These are phyloP conservation scores for Luffia ferchaultella DNA, from an alignment of 2,888 invertebrate species.

Conservation along the genomic window DNA sequence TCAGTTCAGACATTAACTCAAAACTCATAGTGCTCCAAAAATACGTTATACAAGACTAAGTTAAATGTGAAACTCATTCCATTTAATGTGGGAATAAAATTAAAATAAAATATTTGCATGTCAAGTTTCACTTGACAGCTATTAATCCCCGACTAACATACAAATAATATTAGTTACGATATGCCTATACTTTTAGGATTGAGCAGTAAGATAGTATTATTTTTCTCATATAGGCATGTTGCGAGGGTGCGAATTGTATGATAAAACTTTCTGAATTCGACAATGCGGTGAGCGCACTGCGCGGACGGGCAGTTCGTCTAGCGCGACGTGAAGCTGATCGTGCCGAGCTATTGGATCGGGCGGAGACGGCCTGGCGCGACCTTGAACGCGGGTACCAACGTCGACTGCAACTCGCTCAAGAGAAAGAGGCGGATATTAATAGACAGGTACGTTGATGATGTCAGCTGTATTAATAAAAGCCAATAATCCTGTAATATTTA, in stretches of 20 bases:
- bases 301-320: conserved; percentile 29
- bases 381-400: conserved; percentile 42
- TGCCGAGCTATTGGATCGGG: conserved; percentile 39
- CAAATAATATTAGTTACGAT: background rate
- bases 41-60: no score
- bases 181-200: background rate
- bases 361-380: conserved; percentile 48
- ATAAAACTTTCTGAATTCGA: conserved; percentile 31
- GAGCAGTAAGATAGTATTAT: background rate
- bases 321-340: conserved; percentile 41
- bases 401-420: conserved; percentile 28
- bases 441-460: conserved; percentile 27
- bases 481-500: no score
- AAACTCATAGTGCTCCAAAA: background rate
- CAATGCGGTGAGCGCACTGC: conserved; percentile 26
- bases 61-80: no score
- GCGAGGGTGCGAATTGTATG: conserved; percentile 28
- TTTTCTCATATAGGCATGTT: conserved; percentile 30
- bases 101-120: no score
- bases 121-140: no score
- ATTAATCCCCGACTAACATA: background rate
- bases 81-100: no score
- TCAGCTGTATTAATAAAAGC: no score
- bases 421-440: conserved; percentile 36
- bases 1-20: background rate